Evolutionary conservation across 2,113 vertebrate genomes (phyloP).

Genomic region (Catharus fuscescens): DNA sequence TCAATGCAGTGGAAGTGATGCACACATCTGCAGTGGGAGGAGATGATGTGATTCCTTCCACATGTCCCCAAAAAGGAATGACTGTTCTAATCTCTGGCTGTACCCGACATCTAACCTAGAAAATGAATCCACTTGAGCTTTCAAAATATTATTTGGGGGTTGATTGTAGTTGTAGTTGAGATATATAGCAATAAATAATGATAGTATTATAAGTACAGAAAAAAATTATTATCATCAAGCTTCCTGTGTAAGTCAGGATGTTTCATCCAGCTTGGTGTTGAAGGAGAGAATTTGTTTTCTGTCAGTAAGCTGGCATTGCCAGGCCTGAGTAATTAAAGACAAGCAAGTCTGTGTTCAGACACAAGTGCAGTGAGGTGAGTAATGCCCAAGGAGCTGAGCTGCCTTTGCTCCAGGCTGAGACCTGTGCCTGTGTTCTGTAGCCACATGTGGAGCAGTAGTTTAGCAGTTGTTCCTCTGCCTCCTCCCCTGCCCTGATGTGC

Average conservation of each 20-base stretch:
- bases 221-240: neutral
- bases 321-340: neutral
- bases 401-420: neutral
- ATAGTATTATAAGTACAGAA: neutral
- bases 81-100: neutral
- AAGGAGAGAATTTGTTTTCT: neutral
- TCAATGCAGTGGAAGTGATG: neutral
- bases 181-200: neutral
- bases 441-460: neutral
- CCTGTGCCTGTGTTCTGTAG: fast-evolving
- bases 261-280: neutral
- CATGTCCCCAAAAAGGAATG: neutral
- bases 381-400: neutral
- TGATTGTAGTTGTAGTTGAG: neutral
- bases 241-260: neutral
- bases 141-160: neutral
- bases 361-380: neutral
- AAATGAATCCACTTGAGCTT: neutral
- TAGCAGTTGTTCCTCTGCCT: neutral
- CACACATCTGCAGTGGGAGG: neutral
- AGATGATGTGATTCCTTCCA: neutral
- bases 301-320: neutral
- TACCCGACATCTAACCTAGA: neutral
- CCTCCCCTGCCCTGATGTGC: neutral
- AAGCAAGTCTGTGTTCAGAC: neutral